Evolutionary conservation across 2,797 vertebrate species (phyloP), one percentile per base, ranked within the genome.

Genomic region (Macroramphosus scolopax): DNA sequence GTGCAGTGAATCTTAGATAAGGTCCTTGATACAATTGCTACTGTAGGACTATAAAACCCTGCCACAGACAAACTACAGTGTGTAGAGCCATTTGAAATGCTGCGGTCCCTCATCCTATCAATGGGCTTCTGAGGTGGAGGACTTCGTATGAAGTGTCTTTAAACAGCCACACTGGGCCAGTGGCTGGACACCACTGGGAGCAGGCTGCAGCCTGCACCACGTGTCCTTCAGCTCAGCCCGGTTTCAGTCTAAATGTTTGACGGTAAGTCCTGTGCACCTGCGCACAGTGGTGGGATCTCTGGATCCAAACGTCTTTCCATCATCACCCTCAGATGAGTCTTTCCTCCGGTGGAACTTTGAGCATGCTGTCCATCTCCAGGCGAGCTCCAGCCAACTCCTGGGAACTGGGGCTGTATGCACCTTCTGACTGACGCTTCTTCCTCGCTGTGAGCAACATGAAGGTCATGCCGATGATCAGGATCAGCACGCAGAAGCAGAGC

Each of bases 331-430:
- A 97, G 75, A 98, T 98, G 35, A 98, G 85, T 38, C 96, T 91
- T 67, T 98, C 96, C 56, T 98, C 96, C 0, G 94, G 95, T 0
- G 96, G 96, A 49, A 98, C 92, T 80, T 98, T 98, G 36, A 98
- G 89, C 72, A 98, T 95, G 78, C 92, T 96, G 90, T 96, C 96
- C 96, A 98, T 97, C 82, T 98, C 96, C 76, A 98, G 66, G 22
- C 95, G 93, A 5, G 96, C 96, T 38, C 96, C 96, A 0, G 95
- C 95, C 72, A 96, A 83, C 80, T 98, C 96, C 88, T 98, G 95
- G 50, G 92, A 63, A 41, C 96, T 98, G 1, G 96, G 96, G 50
- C 92, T 98, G 83, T 98, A 98, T 13, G 90, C 93, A 2, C 96
- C 96, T 78, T 97, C 96, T 0, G 94, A 97, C 62, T 96, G 96